phyloP scores from a whole-genome alignment of 2,888 invertebrate species.

The Agapetus fuscipes region DNA sequence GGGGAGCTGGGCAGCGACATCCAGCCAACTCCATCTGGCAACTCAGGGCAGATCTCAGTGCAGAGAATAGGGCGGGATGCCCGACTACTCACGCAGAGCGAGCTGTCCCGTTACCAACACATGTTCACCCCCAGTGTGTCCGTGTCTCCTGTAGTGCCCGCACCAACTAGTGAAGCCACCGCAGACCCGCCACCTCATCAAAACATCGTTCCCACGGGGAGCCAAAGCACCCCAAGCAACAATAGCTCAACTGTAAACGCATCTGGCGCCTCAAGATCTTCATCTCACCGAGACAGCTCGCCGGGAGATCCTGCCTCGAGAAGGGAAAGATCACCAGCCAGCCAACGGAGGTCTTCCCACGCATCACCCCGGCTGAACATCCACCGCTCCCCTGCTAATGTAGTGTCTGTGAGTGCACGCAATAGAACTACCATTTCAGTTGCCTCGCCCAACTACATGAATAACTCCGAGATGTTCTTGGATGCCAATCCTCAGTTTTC shows the following conservation, averaged over 20 bases:
- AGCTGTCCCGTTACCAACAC: constrained; percentile 37
- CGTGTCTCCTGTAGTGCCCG: constrained; percentile 7
- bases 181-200: constrained; percentile 8
- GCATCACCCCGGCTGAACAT: too few species aligned
- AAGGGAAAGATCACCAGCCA: not conserved
- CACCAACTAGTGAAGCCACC: constrained; percentile 1
- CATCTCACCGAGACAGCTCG: too few species aligned
- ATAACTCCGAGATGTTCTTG: too few species aligned
- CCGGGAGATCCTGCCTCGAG: constrained; percentile 7
- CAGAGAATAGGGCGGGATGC: constrained; percentile 49
- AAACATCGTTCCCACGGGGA: constrained; percentile 12
- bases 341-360: too few species aligned
- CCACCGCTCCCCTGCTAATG: too few species aligned
- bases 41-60: constrained; percentile 42
- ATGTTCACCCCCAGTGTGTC: constrained; percentile 24
- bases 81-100: constrained; percentile 40
- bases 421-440: too few species aligned
- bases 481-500: too few species aligned
- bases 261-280: too few species aligned
- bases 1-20: constrained; percentile 21
- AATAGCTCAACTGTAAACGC: constrained; percentile 1
- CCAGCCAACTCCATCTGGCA: constrained; percentile 24
- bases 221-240: too few species aligned
- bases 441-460: too few species aligned
- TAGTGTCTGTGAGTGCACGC: too few species aligned